Conservation (phyloP, 2,888 invertebrate genomes). For the Ophion ventricosus region DNA sequence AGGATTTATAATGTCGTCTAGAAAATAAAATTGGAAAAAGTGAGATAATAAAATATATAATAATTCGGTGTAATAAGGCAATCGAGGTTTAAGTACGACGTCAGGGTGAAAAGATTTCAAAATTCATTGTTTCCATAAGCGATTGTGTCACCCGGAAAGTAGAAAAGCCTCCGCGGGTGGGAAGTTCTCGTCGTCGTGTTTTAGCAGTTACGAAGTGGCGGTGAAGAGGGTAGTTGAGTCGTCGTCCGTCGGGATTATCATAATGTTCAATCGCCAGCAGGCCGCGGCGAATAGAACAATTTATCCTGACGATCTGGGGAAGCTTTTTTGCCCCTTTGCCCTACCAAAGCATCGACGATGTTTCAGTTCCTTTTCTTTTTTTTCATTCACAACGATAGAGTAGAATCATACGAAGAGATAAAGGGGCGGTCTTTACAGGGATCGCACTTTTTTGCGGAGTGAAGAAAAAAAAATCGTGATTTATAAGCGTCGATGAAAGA, state of each 20-base stretch:
- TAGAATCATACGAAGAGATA: not conserved
- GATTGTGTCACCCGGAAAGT: slow-evolving; percentile 51
- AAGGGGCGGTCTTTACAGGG: not conserved
- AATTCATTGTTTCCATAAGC: slow-evolving; percentile 59
- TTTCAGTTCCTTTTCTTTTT: slow-evolving; percentile 31
- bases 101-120: slow-evolving; percentile 46
- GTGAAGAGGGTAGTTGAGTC: slow-evolving; percentile 18
- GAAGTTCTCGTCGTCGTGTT: slow-evolving; percentile 41
- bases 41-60: not conserved
- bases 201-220: slow-evolving; percentile 43
- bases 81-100: slow-evolving; percentile 24
- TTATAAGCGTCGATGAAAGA: not conserved
- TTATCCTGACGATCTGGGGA: slow-evolving; percentile 35
- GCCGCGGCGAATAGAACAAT: slow-evolving; percentile 47
- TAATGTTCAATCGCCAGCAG: slow-evolving; percentile 56
- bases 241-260: slow-evolving; percentile 53
- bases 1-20: too few relatives aligned
- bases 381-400: not conserved
- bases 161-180: slow-evolving; percentile 25
- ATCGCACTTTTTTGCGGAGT: too few relatives aligned
- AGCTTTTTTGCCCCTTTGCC: slow-evolving; percentile 4
- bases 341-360: slow-evolving; percentile 12
- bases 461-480: not conserved
- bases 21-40: not conserved
- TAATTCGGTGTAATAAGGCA: slow-evolving; percentile 5